Conservation (phyloP, 2,888 invertebrate genomes). For the Xanthostigma xanthostigma region DNA sequence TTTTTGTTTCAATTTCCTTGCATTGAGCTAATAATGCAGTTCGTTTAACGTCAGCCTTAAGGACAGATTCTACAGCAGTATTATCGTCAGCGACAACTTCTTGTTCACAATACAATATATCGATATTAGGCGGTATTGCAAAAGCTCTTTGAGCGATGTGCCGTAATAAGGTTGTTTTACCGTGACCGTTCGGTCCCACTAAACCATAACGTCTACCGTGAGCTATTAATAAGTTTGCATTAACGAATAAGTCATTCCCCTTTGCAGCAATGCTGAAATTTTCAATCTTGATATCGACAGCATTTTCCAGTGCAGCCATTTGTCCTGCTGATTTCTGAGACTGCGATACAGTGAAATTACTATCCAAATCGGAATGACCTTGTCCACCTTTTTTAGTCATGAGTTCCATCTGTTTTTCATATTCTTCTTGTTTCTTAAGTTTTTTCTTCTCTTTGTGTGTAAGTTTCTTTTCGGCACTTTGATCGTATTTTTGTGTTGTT, state of each 20-base stretch:
- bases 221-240: conserved; percentile 86
- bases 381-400: conserved; percentile 76
- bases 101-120: conserved; percentile 93
- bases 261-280: conserved; percentile 96
- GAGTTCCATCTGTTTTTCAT: conserved; percentile 73
- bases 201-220: conserved; percentile 90
- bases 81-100: conserved; percentile 93
- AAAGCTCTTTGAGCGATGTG: conserved; percentile 86
- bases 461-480: conserved; percentile 49
- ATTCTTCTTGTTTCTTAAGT: conserved; percentile 75
- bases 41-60: conserved; percentile 86
- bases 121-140: conserved; percentile 90
- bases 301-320: conserved; percentile 72
- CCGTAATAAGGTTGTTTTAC: conserved; percentile 90
- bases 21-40: conserved; percentile 68
- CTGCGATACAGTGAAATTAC: conserved; percentile 92
- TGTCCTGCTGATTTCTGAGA: conserved; percentile 59
- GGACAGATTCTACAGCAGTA: conserved; percentile 82
- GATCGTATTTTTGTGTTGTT: conserved; percentile 1
- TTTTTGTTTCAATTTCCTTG: conserved; percentile 60
- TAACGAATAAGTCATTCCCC: conserved; percentile 93
- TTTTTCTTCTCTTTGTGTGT: conserved; percentile 89
- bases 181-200: conserved; percentile 98
- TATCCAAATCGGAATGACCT: conserved; percentile 77
- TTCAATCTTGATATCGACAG: conserved; percentile 95